Conservation (phyloP, 2,888 invertebrate species). For the Theretra japonica region DNA sequence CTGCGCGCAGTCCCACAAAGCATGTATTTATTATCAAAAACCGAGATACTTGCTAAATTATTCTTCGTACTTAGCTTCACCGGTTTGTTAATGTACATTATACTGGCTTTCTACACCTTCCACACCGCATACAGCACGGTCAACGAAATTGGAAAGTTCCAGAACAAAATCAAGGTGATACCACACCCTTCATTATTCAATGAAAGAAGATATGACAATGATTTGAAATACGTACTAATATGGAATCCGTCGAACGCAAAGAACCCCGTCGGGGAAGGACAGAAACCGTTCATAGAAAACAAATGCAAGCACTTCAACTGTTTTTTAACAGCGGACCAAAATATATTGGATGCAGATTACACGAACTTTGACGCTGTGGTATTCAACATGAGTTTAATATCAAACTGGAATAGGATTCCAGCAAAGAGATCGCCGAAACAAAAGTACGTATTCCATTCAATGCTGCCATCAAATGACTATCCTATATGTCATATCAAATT, state of each 20-base stretch:
- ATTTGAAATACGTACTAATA: slow-evolving; percentile 64
- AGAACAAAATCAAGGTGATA: slow-evolving; percentile 37
- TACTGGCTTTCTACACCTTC: slow-evolving; percentile 67
- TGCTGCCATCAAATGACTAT: slow-evolving; percentile 53
- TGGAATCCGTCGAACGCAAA: slow-evolving; percentile 52
- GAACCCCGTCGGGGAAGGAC: slow-evolving; percentile 52
- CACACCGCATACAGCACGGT: slow-evolving; percentile 56
- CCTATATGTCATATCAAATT: slow-evolving; percentile 61
- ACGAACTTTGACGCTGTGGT: slow-evolving; percentile 68
- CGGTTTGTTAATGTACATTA: slow-evolving; percentile 64
- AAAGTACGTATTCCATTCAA: slow-evolving; percentile 70
- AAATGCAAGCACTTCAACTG: slow-evolving; percentile 66
- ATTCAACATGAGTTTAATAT: slow-evolving; percentile 56
- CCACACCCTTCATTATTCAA: slow-evolving; percentile 30
- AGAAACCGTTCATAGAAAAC: slow-evolving; percentile 52
- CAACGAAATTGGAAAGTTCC: slow-evolving; percentile 44
- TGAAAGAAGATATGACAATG: slow-evolving; percentile 39
- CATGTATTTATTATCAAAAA: slow-evolving; percentile 62
- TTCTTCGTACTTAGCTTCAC: slow-evolving; percentile 68
- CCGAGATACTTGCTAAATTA: slow-evolving; percentile 63
- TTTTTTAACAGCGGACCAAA: slow-evolving; percentile 62
- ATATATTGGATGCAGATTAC: slow-evolving; percentile 51
- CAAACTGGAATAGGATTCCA: slow-evolving; percentile 53
- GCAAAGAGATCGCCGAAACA: slow-evolving; percentile 55
- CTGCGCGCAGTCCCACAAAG: slow-evolving; percentile 36